A percentile compares a stretch with the other conserved stretches of the same genome.
Evolutionary conservation across 2,888 invertebrate species (phyloP).

Genomic region (Leucophenga maculata): DNA sequence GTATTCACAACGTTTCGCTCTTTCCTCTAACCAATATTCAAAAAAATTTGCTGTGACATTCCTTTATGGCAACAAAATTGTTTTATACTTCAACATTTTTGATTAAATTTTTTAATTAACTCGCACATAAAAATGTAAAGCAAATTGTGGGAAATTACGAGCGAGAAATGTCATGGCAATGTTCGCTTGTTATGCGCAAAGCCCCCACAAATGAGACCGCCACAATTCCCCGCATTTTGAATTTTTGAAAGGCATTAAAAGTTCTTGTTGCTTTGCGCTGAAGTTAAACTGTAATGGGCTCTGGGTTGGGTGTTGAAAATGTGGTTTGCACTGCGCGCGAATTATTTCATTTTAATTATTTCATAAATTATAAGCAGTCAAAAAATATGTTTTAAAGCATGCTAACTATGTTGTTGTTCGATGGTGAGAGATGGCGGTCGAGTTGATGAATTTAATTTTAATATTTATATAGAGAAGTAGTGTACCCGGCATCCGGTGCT

Average conservation of each 20-base stretch:
- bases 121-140: background rate
- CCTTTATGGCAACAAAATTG: conserved; percentile 1
- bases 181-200: conserved; percentile 5
- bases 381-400: background rate
- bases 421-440: too few relatives aligned
- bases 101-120: conserved; percentile 26
- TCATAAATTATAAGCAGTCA: conserved; percentile 13
- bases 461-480: too few relatives aligned
- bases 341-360: conserved; percentile 26
- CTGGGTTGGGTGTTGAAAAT: background rate
- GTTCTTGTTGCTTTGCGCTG: conserved; percentile 3
- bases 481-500: too few relatives aligned
- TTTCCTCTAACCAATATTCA: background rate
- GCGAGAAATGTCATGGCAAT: conserved; percentile 10
- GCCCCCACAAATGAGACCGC: background rate
- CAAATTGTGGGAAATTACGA: background rate
- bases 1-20: background rate
- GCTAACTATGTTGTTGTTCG: too few relatives aligned
- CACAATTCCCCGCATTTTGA: background rate
- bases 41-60: conserved; percentile 2
- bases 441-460: too few relatives aligned
- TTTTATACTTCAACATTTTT: conserved; percentile 9
- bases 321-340: background rate
- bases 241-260: background rate
- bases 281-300: background rate